phyloP scores from a whole-genome alignment of 53 echinoderm and acorn worm species.

The Apostichopus leukothele region DNA sequence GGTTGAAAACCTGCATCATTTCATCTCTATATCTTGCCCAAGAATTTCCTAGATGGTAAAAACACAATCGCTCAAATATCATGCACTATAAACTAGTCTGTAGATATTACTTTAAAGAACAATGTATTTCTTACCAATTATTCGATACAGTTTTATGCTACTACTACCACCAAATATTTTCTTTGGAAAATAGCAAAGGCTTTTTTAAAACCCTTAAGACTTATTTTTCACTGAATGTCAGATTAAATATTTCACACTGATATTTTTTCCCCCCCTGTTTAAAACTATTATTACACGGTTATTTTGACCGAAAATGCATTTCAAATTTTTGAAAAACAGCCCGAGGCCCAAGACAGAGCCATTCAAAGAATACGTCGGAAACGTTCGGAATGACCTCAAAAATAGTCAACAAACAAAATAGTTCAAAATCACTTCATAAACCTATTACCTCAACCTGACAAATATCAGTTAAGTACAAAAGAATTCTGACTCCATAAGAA shows the following conservation, averaged over 20 bases:
- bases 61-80: no score
- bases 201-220: background rate
- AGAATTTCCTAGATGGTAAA: no score
- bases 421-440: background rate
- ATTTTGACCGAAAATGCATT: constrained; percentile 4
- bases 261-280: background rate
- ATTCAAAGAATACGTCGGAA: constrained; percentile 1
- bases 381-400: constrained; percentile 26
- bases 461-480: no score
- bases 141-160: no score
- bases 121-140: no score
- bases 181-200: background rate
- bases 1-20: no score
- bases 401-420: background rate
- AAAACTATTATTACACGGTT: background rate
- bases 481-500: no score
- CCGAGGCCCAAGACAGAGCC: background rate
- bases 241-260: background rate
- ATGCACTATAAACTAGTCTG: no score
- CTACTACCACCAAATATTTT: background rate
- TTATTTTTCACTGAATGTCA: background rate
- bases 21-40: no score
- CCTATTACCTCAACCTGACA: constrained; percentile 3
- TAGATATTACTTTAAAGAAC: no score
- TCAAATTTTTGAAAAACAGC: constrained; percentile 30